phyloP scores from a whole-genome alignment of 1,140 invertebrate genomes.

The Trigoniulus corallinus region DNA sequence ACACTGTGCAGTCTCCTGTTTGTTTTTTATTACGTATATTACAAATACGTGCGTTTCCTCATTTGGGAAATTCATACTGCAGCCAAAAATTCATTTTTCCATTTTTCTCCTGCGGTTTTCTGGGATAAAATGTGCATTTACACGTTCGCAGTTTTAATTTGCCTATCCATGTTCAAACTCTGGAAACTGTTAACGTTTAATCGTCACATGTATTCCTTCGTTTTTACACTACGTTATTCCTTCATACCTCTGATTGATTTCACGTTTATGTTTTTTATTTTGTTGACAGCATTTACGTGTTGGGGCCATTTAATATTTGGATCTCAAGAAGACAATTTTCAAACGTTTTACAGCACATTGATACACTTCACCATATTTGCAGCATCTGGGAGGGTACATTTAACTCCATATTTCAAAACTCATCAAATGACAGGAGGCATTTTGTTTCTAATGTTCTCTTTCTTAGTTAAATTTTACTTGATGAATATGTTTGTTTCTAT shows the following conservation, averaged over 20 bases:
- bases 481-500: background rate
- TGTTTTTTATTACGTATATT: background rate
- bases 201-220: background rate
- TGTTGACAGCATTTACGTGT: background rate
- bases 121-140: background rate
- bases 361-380: background rate
- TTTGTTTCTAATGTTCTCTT: background rate
- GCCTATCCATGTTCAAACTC: background rate
- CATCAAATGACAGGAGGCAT: background rate
- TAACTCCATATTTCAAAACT: background rate
- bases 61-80: background rate
- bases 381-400: background rate
- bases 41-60: background rate
- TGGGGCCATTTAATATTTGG: background rate
- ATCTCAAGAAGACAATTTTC: background rate
- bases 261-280: constrained; percentile 4
- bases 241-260: background rate
- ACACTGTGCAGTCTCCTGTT: background rate
- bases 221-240: background rate
- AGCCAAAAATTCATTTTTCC: background rate
- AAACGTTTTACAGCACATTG: background rate
- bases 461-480: background rate
- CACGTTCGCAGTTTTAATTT: background rate
- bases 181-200: constrained; percentile 1
- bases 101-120: background rate